Conservation (phyloP, 2,797 vertebrate genomes). For the Coracias cyanogaster region DNA sequence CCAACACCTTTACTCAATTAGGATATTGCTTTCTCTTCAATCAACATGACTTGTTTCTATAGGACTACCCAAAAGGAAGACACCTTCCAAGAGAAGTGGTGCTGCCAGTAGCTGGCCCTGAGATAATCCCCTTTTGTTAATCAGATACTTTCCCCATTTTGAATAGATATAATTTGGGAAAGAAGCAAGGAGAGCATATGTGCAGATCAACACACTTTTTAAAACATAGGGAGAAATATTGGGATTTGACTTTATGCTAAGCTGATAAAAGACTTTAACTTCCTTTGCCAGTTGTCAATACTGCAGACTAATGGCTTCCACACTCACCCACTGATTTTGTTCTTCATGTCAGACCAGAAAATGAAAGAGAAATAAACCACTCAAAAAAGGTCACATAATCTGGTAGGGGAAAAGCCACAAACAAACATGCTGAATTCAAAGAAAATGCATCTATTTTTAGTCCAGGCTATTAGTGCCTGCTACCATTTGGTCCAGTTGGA, state of each 20-base stretch:
- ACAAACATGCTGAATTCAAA: background rate
- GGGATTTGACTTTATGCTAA: background rate
- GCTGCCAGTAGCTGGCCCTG: background rate
- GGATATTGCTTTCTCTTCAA: background rate
- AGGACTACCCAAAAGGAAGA: background rate
- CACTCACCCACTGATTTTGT: background rate
- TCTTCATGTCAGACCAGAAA: background rate
- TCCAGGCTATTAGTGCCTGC: background rate
- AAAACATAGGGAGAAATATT: background rate
- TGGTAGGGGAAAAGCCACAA: background rate
- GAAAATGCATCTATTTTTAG: background rate
- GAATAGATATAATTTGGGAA: background rate
- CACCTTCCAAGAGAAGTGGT: background rate
- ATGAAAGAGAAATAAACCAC: conserved; percentile 7
- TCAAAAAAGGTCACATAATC: background rate
- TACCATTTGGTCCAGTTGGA: background rate
- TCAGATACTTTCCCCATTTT: background rate
- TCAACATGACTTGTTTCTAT: background rate
- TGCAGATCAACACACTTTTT: background rate
- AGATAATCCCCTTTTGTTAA: background rate
- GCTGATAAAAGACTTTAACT: background rate
- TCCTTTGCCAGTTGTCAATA: background rate
- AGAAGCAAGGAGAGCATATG: background rate
- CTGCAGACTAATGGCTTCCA: background rate
- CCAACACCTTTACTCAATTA: conserved; percentile 2